Base-by-base conservation (phyloP, 2,113 vertebrate genomes). In the Nanger granti region DNA sequence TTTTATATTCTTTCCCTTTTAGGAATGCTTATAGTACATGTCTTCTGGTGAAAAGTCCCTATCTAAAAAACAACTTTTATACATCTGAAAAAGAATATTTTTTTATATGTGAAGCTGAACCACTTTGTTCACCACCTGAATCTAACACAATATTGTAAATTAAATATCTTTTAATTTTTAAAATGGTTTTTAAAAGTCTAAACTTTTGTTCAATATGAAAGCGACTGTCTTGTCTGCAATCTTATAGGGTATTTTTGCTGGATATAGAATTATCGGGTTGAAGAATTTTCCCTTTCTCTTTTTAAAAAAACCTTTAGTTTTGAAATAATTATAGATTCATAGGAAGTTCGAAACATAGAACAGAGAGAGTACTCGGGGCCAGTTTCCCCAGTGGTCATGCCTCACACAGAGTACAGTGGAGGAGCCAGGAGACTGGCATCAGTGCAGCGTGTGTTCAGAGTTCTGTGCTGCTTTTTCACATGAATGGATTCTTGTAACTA, bases 381-480 rank as follows among this genome's bases (percentile, higher is more conserved):
- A 2, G 17, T 41, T n/a, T 29, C 28, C 24, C 24, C 8, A 1
- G 4, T 11, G 60, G 12, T 0, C 31, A 1, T 3, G 22, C 6
- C 54, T 93, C 29, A 22, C 10, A 2, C 17, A 5, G 1, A 3
- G 15, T 5, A 1, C 4, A 3, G 8, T 1, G 29, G 49, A 47
- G 31, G 64, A 83, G 7, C 26, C 69, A 7, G 29, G 84, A 96
- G 84, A 22, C 4, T 2, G 28, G 17, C 7, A 0, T 11, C 5
- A 26, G 59, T 6, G 1, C 15, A 1, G 17, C 0, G 6, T 2
- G 5, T 26, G 54, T n/a, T 12, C 34, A 12, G 4, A 26, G 29
- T 10, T 83, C 52, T 37, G 0, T 22, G 28, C n/a, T 60, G 3
- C 22, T 49, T 41, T 14, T 5, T 54, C 87, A 34, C 31, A 1